Conservation (phyloP, 2,888 invertebrate genomes). For the Drymonia ruficornis region DNA sequence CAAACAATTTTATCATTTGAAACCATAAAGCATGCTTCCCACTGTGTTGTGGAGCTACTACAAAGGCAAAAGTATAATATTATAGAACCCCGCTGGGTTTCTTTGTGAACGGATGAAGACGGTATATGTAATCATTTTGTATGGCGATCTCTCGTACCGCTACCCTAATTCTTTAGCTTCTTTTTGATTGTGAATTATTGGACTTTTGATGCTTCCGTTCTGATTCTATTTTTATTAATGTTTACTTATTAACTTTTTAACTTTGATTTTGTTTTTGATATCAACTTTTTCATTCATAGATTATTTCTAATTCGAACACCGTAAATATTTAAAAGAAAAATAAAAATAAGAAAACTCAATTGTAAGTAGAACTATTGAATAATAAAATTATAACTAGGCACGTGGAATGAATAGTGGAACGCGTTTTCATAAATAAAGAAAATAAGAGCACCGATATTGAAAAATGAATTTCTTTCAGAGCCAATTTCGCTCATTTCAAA, state of each 20-base stretch:
- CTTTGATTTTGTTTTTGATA: slow-evolving; percentile 10
- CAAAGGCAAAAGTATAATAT: slow-evolving; percentile 83
- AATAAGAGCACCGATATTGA: slow-evolving; percentile 45
- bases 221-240: slow-evolving; percentile 70
- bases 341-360: slow-evolving; percentile 1
- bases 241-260: slow-evolving; percentile 62
- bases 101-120: slow-evolving; percentile 81
- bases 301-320: not conserved
- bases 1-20: slow-evolving; percentile 84
- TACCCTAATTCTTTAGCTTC: slow-evolving; percentile 79
- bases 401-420: slow-evolving; percentile 15
- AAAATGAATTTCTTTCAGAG: slow-evolving; percentile 64
- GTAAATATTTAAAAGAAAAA: not conserved
- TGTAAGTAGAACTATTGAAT: not conserved
- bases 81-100: slow-evolving; percentile 80
- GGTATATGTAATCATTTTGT: slow-evolving; percentile 81
- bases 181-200: slow-evolving; percentile 82
- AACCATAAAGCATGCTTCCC: slow-evolving; percentile 83
- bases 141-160: slow-evolving; percentile 73
- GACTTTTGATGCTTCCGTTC: slow-evolving; percentile 77
- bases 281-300: not conserved
- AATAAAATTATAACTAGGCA: slow-evolving; percentile 1
- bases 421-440: slow-evolving; percentile 35
- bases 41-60: slow-evolving; percentile 77
- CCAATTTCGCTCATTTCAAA: slow-evolving; percentile 78